Base-by-base conservation (phyloP, 1,140 invertebrate genomes). In the Paracyclopina nana region DNA sequence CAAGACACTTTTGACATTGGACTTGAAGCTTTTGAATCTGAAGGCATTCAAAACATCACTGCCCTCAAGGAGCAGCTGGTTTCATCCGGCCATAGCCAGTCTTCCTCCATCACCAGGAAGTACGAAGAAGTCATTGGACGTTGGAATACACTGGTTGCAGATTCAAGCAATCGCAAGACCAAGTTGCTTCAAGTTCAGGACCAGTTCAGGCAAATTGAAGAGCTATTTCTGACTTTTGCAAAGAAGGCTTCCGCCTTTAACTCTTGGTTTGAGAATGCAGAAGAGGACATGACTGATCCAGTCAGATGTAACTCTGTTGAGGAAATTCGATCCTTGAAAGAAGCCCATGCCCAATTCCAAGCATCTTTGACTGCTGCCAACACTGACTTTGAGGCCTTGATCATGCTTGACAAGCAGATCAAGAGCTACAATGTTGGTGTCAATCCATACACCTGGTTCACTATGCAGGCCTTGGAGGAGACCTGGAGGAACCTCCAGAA, bases 401-500 rank as follows among this genome's bases (percentile, higher is more conserved):
- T 87, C 52, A 85, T 83, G 27, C 72, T 99, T 34, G 94, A 99
- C 68, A 78, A 84, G 59, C 82, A 95, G 68, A 99, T 99, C 63
- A 96, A 97, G 71, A 83, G 80, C 59, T 97, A 96, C 70, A 94
- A 97, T 67, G 92, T 98, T 38, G 95, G 92, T 34, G 80, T 91
- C 6, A 99, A 99, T 70, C 95, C 95, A 0, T 99, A 99, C 73
- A 99, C 95, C 41, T 99, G 95, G 95, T 99, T 98, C 65, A 99
- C 94, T 41, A 99, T 99, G 92, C 91, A 98, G 68, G 91, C 92
- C 28, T 71, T 99, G 42, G 86, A 96, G 65, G 94, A 98, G 57
- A 99, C 95, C 6, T 99, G 95, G 95, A 75, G 79, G 42, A 98
- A 98, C 64, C 70, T 99, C 58, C 90, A 95, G 68, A 97, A 95